A percentile compares a stretch with the other conserved stretches of the same genome.
Conservation (phyloP, 2,888 invertebrate species). For the Drosophila parthenogenetica region DNA sequence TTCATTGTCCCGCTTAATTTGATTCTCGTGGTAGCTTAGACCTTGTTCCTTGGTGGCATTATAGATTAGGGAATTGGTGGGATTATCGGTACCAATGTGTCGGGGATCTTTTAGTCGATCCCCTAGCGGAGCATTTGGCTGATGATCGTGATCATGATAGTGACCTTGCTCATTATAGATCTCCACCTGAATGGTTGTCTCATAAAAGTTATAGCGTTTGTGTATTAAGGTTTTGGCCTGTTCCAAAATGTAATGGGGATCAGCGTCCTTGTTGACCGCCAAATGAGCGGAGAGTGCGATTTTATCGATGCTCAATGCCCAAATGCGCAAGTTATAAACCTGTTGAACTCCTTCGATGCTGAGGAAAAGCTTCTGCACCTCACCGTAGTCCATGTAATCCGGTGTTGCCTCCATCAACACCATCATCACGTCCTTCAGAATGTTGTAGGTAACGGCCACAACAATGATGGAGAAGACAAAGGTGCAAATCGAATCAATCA, state of each 20-base stretch:
- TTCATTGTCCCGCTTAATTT: too few species aligned
- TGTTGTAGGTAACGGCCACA: conserved; percentile 53
- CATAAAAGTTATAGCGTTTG: conserved; percentile 58
- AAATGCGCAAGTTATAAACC: conserved; percentile 72
- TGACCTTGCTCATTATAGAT: conserved; percentile 39
- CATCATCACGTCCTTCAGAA: conserved; percentile 65
- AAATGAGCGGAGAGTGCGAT: conserved; percentile 68
- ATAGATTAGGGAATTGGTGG: not conserved
- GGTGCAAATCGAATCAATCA: conserved; percentile 69
- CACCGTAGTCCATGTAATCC: conserved; percentile 65
- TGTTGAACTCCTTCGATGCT: conserved; percentile 64
- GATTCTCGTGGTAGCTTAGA: not conserved
- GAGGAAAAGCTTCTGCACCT: conserved; percentile 59
- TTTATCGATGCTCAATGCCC: conserved; percentile 67
- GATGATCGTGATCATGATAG: conserved; percentile 1
- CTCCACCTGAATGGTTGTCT: conserved; percentile 73
- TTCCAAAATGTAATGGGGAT: conserved; percentile 65
- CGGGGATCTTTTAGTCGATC: not conserved
- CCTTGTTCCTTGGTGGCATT: not conserved
- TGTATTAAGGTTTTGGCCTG: conserved; percentile 60
- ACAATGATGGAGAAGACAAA: conserved; percentile 69
- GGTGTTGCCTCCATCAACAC: conserved; percentile 72
- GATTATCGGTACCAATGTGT: conserved; percentile 5
- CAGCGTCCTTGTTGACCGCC: conserved; percentile 57
- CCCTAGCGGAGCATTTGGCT: not conserved